Evolutionary conservation across 2,113 vertebrate species (phyloP), one percentile per base, ranked within the genome.

Genomic region (Gila orcuttii): DNA sequence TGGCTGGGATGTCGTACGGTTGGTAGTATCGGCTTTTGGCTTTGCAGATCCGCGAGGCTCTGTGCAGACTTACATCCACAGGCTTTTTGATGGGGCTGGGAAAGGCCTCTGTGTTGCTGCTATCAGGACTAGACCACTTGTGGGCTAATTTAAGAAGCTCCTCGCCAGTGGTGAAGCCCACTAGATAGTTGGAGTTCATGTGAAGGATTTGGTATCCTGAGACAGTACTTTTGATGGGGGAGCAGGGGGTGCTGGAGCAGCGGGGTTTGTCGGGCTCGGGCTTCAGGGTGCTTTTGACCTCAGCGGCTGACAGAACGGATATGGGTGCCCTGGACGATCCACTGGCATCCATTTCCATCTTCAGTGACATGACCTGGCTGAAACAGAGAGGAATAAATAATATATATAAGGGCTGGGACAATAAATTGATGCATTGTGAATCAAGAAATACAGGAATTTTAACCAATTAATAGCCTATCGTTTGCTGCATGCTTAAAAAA

Each of bases 141-240:
- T 96, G 95, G 85, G 98, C 97, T 89, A 99, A 91, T 89, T 99
- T 98, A 69, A 99, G 95, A 88, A 99, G 95, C 93, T 99, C 97
- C 90, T 97, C 97, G 0, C 98, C 97, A 3, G 98, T 99, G 0
- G 97, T 95, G 91, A 99, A 99, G 89, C 98, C 96, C 52, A 99
- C 97, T 89, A 99, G 90, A 86, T 97, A 99, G 94, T 98, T 98
- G 19, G 97, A 97, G 95, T 99, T 97, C 97, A 99, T 98, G 92
- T 97, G 98, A 82, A 99, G 96, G 89, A 99, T 97, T 92, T 99
- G 97, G 91, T 99, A 99, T 21, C 97, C 97, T 0, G 96, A 95
- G 76, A 97, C 95, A 1, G 94, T 97, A 76, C 92, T 95, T 87
- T 96, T 95, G 92, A 98, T 95, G 0, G 98, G 98, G 0, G 98